These are phyloP conservation scores for Eolophus roseicapilla DNA, from an alignment of 2,113 vertebrate species.

Conservation along the genomic window DNA sequence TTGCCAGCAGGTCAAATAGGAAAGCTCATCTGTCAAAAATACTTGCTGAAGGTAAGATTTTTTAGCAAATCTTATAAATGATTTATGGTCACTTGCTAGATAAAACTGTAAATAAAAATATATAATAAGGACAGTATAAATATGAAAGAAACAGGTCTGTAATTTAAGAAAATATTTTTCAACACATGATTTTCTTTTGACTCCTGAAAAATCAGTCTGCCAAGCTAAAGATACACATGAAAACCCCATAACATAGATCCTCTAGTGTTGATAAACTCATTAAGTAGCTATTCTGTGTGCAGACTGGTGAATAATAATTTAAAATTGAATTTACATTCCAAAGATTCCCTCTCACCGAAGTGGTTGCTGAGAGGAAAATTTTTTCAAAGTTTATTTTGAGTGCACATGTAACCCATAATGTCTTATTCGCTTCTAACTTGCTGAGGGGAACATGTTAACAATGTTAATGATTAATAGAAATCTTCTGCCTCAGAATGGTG, in stretches of 20 bases:
- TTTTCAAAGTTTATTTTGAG: background rate
- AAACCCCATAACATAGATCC: background rate
- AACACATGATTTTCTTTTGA: background rate
- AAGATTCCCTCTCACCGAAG: background rate
- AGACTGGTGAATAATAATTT: background rate
- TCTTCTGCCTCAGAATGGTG: background rate
- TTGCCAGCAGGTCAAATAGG: conserved; percentile 85
- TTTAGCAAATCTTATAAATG: conserved; percentile 78
- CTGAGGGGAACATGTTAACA: background rate
- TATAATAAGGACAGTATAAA: background rate
- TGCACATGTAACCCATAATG: accelerated
- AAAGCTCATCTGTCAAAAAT: conserved; percentile 72
- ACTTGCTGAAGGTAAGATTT: conserved; percentile 86
- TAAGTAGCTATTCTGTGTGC: background rate
- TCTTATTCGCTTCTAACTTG: background rate
- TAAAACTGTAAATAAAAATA: conserved; percentile 78
- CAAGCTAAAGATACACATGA: background rate
- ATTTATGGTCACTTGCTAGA: conserved; percentile 84
- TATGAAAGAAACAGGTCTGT: background rate
- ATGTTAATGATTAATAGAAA: background rate
- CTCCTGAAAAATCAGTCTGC: background rate
- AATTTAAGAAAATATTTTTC: background rate
- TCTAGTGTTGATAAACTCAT: background rate
- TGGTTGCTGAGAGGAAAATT: background rate
- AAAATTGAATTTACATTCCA: background rate